Conservation (phyloP, 2,797 vertebrate species). For the Chelon auratus region DNA sequence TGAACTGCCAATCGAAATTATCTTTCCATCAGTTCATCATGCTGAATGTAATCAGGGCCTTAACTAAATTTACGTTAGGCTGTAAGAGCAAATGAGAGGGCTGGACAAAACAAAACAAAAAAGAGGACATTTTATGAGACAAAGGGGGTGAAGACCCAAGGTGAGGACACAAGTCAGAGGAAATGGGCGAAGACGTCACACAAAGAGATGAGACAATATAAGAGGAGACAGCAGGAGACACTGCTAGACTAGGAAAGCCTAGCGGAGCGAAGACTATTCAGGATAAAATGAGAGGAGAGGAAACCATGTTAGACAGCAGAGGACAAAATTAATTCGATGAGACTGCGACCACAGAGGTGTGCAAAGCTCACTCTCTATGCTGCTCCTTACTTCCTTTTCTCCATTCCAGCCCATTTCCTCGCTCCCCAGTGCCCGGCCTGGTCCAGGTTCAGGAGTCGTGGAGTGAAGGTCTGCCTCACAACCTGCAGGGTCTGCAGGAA, state of each 20-base stretch:
- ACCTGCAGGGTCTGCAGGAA: slow-evolving; percentile 71
- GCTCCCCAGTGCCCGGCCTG: slow-evolving; percentile 53
- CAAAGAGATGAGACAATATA: neutral
- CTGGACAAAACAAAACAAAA: neutral
- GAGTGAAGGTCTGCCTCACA: slow-evolving; percentile 57
- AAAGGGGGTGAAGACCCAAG: too few species aligned
- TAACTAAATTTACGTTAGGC: too few species aligned
- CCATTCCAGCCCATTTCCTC: slow-evolving; percentile 32
- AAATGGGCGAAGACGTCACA: too few species aligned
- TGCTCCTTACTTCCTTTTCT: slow-evolving; percentile 10
- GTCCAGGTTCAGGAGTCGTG: slow-evolving; percentile 51
- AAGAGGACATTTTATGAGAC: too few species aligned
- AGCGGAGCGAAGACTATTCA: neutral
- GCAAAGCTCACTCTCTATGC: slow-evolving; percentile 21
- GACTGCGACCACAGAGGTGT: slow-evolving; percentile 10
- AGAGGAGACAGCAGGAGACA: neutral
- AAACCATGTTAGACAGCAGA: neutral
- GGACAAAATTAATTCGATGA: slow-evolving; percentile 12
- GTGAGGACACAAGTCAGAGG: too few species aligned
- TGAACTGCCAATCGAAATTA: too few species aligned
- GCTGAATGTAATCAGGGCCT: too few species aligned
- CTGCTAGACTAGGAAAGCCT: neutral
- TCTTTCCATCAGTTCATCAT: too few species aligned
- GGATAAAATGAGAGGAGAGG: neutral
- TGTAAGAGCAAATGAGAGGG: too few species aligned